These are phyloP conservation scores for Cephus nigrinus DNA, from an alignment of 2,888 invertebrate species.

Conservation along the genomic window DNA sequence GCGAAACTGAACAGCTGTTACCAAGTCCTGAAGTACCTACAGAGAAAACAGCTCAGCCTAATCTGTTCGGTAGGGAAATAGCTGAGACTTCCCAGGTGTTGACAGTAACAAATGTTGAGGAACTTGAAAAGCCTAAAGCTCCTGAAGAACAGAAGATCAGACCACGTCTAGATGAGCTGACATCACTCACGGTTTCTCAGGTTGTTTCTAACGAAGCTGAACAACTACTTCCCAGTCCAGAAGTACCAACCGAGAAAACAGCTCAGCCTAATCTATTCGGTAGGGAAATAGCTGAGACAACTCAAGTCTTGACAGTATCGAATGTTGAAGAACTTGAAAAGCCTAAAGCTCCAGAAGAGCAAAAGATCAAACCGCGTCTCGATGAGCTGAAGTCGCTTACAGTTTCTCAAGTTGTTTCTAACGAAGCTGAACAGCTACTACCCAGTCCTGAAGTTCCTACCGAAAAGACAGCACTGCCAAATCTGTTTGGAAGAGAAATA, in stretches of 20 bases:
- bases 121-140: constrained; percentile 17
- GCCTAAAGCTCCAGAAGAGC: constrained; percentile 42
- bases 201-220: constrained; percentile 44
- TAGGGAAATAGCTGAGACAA: constrained; percentile 63
- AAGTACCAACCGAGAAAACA: constrained; percentile 35
- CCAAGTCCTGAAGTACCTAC: constrained; percentile 42
- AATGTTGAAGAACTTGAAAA: constrained; percentile 50
- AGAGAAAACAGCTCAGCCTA: constrained; percentile 58
- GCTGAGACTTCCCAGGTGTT: constrained; percentile 48
- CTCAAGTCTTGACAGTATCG: constrained; percentile 53
- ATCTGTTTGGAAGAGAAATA: constrained; percentile 56
- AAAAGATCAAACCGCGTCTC: constrained; percentile 48
- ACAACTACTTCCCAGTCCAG: constrained; percentile 23
- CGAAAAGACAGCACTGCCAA: constrained; percentile 57
- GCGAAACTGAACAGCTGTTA: constrained; percentile 42
- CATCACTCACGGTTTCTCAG: constrained; percentile 46
- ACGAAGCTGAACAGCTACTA: constrained; percentile 37
- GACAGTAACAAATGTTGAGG: constrained; percentile 37
- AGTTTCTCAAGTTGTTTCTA: constrained; percentile 33
- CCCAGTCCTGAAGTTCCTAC: constrained; percentile 41
- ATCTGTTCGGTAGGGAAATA: constrained; percentile 59
- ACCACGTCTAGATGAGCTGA: constrained; percentile 34
- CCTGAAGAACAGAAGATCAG: constrained; percentile 30
- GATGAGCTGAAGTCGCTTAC: constrained; percentile 46
- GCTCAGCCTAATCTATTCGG: constrained; percentile 50